Conservation (phyloP, 2,113 vertebrate genomes). For the Alouatta palliata region DNA sequence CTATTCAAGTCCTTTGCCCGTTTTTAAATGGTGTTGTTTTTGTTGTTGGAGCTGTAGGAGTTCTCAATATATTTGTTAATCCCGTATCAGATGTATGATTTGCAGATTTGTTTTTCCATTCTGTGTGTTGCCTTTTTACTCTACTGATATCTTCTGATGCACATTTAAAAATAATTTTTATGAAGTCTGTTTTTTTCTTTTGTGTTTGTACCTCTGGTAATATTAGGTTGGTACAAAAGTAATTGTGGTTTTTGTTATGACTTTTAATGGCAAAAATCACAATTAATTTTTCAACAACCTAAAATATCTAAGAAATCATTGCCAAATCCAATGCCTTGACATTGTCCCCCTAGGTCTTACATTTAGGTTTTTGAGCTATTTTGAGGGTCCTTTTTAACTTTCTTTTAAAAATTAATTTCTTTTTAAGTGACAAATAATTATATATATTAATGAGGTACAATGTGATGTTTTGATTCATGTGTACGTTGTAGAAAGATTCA, state of each 20-base stretch:
- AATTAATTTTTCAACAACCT: no score
- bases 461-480: background rate
- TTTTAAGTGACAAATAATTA: background rate
- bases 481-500: background rate
- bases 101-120: background rate
- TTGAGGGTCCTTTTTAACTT: background rate
- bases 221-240: no score
- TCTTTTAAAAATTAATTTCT: background rate
- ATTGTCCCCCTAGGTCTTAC: background rate
- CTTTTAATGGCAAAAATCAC: no score
- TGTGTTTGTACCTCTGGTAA: background rate
- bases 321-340: background rate
- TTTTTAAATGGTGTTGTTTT: background rate
- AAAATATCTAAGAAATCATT: background rate
- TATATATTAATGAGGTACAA: background rate
- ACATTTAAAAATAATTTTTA: background rate
- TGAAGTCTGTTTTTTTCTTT: background rate
- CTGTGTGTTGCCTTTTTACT: background rate
- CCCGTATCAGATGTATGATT: background rate
- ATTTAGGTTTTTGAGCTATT: background rate
- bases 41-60: background rate
- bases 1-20: background rate
- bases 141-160: background rate
- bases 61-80: background rate
- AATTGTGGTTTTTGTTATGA: no score